Evolutionary conservation across 2,888 invertebrate genomes (phyloP).

Genomic region (Napeogenes sylphis): DNA sequence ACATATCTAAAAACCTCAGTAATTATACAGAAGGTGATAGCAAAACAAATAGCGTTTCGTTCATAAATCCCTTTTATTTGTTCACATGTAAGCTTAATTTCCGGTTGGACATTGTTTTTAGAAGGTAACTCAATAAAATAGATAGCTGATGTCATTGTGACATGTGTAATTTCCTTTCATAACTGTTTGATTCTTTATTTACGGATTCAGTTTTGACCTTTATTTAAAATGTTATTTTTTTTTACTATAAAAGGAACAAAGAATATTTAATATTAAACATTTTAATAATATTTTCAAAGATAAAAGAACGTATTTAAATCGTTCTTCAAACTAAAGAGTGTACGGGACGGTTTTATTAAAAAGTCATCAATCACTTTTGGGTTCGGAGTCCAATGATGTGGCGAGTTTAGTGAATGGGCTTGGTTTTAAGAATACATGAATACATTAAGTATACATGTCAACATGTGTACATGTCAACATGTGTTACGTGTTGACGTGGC

Average conservation of each 20-base stretch:
- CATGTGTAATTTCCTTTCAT: constrained; percentile 70
- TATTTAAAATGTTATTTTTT: neutral
- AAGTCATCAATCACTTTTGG: constrained; percentile 37
- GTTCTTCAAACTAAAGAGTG: neutral
- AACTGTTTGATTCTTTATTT: constrained; percentile 66
- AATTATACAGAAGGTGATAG: constrained; percentile 4
- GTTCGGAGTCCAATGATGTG: neutral
- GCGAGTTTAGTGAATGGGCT: constrained; percentile 5
- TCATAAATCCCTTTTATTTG: constrained; percentile 26
- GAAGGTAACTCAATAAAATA: constrained; percentile 64
- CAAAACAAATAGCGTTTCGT: constrained; percentile 13
- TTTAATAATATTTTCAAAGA: neutral
- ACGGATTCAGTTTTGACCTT: constrained; percentile 5
- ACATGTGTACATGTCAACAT: neutral
- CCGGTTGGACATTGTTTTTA: constrained; percentile 71
- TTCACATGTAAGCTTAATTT: constrained; percentile 53
- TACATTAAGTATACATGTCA: no score
- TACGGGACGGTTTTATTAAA: constrained; percentile 31
- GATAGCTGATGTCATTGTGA: constrained; percentile 59
- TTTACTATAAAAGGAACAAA: neutral
- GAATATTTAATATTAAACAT: neutral
- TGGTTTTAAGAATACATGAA: constrained; percentile 5
- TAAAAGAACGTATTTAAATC: neutral
- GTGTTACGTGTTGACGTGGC: neutral
- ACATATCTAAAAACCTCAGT: constrained; percentile 9